These are phyloP conservation scores for Archivesica marissinica DNA, from an alignment of 1,140 invertebrate genomes.

Conservation along the genomic window DNA sequence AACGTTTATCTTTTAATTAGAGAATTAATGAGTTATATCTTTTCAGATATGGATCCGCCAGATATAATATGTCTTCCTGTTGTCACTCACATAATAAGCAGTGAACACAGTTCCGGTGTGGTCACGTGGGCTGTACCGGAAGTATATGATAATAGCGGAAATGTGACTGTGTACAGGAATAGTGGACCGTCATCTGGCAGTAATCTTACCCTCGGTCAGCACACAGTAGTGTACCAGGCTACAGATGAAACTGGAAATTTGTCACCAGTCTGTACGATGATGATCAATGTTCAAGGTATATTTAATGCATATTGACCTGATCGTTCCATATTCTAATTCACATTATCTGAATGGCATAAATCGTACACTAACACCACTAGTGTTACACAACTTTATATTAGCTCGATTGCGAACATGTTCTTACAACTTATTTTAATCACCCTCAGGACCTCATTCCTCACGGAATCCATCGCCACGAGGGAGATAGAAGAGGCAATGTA, in stretches of 20 bases:
- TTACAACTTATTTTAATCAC: no score
- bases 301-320: background rate
- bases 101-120: background rate
- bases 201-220: background rate
- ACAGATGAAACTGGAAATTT: slow-evolving; percentile 2
- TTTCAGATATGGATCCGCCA: slow-evolving; percentile 40
- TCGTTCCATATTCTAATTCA: no score
- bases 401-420: no score
- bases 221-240: slow-evolving; percentile 11
- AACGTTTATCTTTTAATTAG: no score
- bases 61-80: slow-evolving; percentile 32
- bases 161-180: background rate
- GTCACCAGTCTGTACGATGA: slow-evolving; percentile 31
- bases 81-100: background rate
- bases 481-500: no score
- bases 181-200: slow-evolving; percentile 3
- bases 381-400: no score
- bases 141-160: slow-evolving; percentile 41
- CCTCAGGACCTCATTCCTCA: no score
- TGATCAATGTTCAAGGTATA: slow-evolving; percentile 37
- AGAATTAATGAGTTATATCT: no score
- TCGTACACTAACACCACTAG: no score
- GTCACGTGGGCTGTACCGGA: slow-evolving; percentile 40
- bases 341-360: no score
- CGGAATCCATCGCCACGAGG: no score